Evolutionary conservation across 2,888 invertebrate genomes (phyloP).

Genomic region (Agelastica alni): DNA sequence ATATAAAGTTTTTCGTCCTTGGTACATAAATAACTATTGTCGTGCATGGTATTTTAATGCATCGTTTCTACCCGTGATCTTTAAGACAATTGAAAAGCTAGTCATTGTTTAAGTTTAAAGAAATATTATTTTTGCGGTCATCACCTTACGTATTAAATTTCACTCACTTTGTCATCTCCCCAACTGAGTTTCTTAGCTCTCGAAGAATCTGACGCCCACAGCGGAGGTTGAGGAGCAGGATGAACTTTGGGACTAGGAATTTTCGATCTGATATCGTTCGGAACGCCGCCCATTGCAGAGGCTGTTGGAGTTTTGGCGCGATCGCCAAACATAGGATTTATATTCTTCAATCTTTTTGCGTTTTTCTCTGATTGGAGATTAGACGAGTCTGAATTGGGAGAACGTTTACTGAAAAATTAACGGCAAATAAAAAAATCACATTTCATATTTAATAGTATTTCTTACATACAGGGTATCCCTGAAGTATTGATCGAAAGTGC

Average conservation of each 20-base stretch:
- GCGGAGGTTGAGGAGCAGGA: slow-evolving; percentile 56
- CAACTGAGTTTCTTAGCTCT: slow-evolving; percentile 79
- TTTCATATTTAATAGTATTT: too few species aligned
- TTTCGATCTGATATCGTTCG: slow-evolving; percentile 53
- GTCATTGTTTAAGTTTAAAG: too few species aligned
- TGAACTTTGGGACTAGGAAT: slow-evolving; percentile 57
- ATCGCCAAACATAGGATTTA: slow-evolving; percentile 53
- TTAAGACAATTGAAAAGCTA: too few species aligned
- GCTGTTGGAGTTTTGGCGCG: slow-evolving; percentile 53
- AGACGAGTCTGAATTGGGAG: slow-evolving; percentile 49
- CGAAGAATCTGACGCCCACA: slow-evolving; percentile 73
- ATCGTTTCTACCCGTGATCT: too few species aligned
- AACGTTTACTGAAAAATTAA: slow-evolving; percentile 35
- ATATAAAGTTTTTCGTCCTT: too few species aligned
- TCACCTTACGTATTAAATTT: too few species aligned
- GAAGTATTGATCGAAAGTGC: too few species aligned
- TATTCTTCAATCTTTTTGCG: slow-evolving; percentile 40
- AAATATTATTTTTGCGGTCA: too few species aligned
- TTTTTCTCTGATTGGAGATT: slow-evolving; percentile 42
- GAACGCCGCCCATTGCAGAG: slow-evolving; percentile 53
- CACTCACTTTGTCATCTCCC: slow-evolving; percentile 64
- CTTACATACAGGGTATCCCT: too few species aligned
- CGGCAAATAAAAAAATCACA: too few species aligned
- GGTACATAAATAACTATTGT: too few species aligned
- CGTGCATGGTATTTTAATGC: too few species aligned